Conservation (phyloP, 2,888 invertebrate genomes). For the Macroteleia sp. region DNA sequence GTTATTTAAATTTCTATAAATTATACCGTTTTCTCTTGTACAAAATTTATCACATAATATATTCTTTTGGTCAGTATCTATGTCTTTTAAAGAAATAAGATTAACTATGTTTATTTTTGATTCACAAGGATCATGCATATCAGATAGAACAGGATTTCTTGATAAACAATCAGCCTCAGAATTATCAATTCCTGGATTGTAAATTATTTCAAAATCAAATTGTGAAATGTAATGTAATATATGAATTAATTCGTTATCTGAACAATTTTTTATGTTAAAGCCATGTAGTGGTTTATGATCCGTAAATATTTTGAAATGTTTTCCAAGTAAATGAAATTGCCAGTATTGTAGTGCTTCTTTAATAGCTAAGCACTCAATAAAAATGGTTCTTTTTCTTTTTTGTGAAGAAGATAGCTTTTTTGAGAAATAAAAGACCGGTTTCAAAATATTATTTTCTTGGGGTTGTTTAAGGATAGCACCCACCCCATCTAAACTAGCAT, state of each 20-base stretch:
- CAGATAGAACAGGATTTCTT: slow-evolving; percentile 51
- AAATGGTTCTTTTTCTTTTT: slow-evolving; percentile 12
- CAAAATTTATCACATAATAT: slow-evolving; percentile 43
- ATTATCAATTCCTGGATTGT: slow-evolving; percentile 59
- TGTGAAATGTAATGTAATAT: slow-evolving; percentile 67
- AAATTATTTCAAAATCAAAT: slow-evolving; percentile 66
- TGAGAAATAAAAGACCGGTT: background rate
- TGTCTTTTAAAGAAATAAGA: too few relatives aligned
- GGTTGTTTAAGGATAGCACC: background rate
- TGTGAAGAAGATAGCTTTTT: background rate
- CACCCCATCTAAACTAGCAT: background rate
- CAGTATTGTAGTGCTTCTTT: background rate
- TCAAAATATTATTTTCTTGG: background rate
- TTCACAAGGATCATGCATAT: slow-evolving; percentile 16
- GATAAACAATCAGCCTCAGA: slow-evolving; percentile 63
- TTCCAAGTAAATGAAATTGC: background rate
- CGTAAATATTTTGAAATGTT: slow-evolving; percentile 3
- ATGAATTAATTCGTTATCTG: slow-evolving; percentile 55
- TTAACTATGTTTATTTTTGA: too few relatives aligned
- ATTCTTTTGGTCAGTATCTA: too few relatives aligned
- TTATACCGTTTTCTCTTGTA: slow-evolving; percentile 50
- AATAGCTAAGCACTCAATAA: background rate
- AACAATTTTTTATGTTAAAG: slow-evolving; percentile 65
- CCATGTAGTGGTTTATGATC: slow-evolving; percentile 66
- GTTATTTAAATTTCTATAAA: slow-evolving; percentile 54